Evolutionary conservation across 2,888 invertebrate species (phyloP).

Genomic region (Amblyteles armatorius): DNA sequence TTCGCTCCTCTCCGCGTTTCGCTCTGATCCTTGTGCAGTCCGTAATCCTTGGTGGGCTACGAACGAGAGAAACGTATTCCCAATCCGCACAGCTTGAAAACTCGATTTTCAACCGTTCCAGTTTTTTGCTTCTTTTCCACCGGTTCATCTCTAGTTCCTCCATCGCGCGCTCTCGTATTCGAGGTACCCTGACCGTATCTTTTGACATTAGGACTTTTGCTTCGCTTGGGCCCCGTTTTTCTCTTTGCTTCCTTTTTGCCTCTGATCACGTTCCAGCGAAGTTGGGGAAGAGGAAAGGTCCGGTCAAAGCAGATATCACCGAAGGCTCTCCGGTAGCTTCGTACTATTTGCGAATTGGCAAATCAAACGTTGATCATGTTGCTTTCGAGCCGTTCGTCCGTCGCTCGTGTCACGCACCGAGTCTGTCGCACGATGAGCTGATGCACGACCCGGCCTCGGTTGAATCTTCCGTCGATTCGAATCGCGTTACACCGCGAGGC

Average conservation of each 20-base stretch:
- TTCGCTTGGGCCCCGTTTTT: slow-evolving; percentile 3
- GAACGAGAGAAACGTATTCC: slow-evolving; percentile 45
- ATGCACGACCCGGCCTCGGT: not conserved
- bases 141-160: not conserved
- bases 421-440: not conserved
- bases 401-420: not conserved
- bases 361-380: slow-evolving; percentile 14
- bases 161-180: not conserved
- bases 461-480: slow-evolving; percentile 30
- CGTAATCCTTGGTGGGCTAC: slow-evolving; percentile 70
- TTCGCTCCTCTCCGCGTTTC: not conserved
- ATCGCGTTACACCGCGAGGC: not conserved
- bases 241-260: slow-evolving; percentile 2
- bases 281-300: slow-evolving; percentile 33
- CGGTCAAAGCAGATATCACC: slow-evolving; percentile 51
- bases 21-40: slow-evolving; percentile 52
- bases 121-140: slow-evolving; percentile 43
- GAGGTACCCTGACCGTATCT: not conserved
- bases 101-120: slow-evolving; percentile 71
- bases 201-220: slow-evolving; percentile 11
- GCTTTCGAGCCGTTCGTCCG: not conserved
- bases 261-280: slow-evolving; percentile 39
- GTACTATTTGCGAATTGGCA: not conserved
- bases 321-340: not conserved
- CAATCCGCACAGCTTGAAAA: slow-evolving; percentile 66